Evolutionary conservation across 1,140 invertebrate species (phyloP).

Genomic region (Drosophila bocqueti): DNA sequence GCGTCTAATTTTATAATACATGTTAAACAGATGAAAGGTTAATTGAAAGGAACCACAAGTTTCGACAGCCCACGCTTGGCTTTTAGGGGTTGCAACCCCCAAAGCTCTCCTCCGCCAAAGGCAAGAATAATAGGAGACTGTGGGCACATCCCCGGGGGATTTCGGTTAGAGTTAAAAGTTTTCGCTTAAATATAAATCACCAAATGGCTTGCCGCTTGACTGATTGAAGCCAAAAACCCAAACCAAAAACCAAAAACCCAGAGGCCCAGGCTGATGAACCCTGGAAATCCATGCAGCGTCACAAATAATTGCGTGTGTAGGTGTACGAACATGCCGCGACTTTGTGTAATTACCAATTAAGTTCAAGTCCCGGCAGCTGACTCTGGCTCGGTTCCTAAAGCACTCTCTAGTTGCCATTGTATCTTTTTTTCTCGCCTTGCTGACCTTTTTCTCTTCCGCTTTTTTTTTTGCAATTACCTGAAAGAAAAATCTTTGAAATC

Average conservation of each 20-base stretch:
- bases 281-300: constrained; percentile 43
- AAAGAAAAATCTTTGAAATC: constrained; percentile 66
- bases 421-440: constrained; percentile 1
- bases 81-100: constrained; percentile 63
- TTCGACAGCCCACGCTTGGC: constrained; percentile 73
- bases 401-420: constrained; percentile 36
- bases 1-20: constrained; percentile 83
- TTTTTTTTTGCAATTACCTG: constrained; percentile 61
- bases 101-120: background rate
- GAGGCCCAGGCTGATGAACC: constrained; percentile 25
- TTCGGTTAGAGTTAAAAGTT: constrained; percentile 82
- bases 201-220: constrained; percentile 67
- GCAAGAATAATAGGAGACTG: constrained; percentile 41
- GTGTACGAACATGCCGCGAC: constrained; percentile 61
- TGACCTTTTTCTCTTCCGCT: constrained; percentile 6
- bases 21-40: constrained; percentile 83
- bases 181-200: constrained; percentile 81
- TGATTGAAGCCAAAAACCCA: constrained; percentile 50
- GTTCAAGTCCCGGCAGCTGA: constrained; percentile 49
- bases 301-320: constrained; percentile 28
- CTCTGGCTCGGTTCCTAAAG: constrained; percentile 11
- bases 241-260: constrained; percentile 16
- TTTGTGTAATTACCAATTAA: constrained; percentile 82
- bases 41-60: constrained; percentile 81
- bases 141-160: constrained; percentile 57